Conservation (phyloP, 2,888 invertebrate genomes). For the Athetis lepigone region DNA sequence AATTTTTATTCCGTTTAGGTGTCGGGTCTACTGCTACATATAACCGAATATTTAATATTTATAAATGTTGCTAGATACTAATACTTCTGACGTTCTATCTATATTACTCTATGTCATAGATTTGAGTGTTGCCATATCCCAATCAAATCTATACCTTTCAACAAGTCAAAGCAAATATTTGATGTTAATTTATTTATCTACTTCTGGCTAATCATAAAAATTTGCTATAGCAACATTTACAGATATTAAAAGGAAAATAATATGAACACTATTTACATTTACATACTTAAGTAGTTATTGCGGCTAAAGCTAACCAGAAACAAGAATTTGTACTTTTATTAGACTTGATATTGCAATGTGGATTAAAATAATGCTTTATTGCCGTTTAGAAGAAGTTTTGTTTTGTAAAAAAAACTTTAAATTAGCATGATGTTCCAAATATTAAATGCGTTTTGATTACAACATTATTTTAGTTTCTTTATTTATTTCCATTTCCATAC, state of each 20-base stretch:
- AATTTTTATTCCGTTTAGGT: slow-evolving; percentile 60
- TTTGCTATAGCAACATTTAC: slow-evolving; percentile 45
- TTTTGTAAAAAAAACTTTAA: slow-evolving; percentile 77
- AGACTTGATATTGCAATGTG: slow-evolving; percentile 68
- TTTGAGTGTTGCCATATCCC: too few species aligned
- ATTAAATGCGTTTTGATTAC: slow-evolving; percentile 79
- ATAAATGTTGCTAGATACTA: slow-evolving; percentile 49
- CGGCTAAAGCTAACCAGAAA: slow-evolving; percentile 68
- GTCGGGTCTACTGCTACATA: slow-evolving; percentile 18
- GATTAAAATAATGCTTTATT: slow-evolving; percentile 76
- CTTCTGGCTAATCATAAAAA: neutral
- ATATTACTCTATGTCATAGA: neutral
- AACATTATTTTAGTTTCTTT: slow-evolving; percentile 62
- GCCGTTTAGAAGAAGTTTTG: slow-evolving; percentile 75
- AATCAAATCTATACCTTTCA: neutral
- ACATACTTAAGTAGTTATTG: slow-evolving; percentile 62
- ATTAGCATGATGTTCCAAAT: slow-evolving; percentile 81
- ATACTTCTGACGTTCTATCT: too few species aligned
- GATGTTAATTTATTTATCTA: neutral
- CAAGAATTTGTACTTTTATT: slow-evolving; percentile 70
- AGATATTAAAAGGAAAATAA: slow-evolving; percentile 34
- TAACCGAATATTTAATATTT: slow-evolving; percentile 31
- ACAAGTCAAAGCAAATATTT: neutral
- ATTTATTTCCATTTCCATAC: too few species aligned
- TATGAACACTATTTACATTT: slow-evolving; percentile 61